These are phyloP conservation scores for Orthosia cruda DNA, from an alignment of 2,888 invertebrate species.

Conservation along the genomic window DNA sequence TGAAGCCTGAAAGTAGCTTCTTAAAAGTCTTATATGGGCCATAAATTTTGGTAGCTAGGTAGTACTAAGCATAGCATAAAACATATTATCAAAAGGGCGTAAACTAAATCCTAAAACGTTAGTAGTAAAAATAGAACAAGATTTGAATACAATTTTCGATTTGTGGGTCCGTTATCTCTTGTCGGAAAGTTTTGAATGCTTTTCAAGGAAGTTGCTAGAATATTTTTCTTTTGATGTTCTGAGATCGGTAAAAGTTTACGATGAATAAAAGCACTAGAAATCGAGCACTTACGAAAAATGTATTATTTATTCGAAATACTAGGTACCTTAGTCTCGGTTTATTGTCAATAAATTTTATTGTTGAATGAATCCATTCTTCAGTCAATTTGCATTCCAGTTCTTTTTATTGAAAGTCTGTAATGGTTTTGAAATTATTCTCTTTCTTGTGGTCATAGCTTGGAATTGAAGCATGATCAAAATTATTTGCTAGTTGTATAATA, in stretches of 20 bases:
- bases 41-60: background rate
- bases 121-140: background rate
- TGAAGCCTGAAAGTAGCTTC: too few species aligned
- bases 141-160: slow-evolving; percentile 22
- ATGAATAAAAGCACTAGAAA: slow-evolving; percentile 21
- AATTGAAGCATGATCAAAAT: too few species aligned
- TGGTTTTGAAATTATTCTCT: background rate
- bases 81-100: background rate
- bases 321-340: background rate
- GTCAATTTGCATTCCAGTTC: background rate
- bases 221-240: slow-evolving; percentile 41
- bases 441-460: background rate
- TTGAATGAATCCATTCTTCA: too few species aligned
- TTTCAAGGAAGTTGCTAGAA: slow-evolving; percentile 18
- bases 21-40: background rate
- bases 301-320: slow-evolving; percentile 31
- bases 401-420: background rate
- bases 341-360: background rate
- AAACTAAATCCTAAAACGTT: too few species aligned
- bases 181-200: slow-evolving; percentile 33
- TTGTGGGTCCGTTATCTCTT: slow-evolving; percentile 22
- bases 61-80: background rate
- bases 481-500: too few species aligned
- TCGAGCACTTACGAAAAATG: slow-evolving; percentile 20
- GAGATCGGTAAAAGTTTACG: slow-evolving; percentile 21